Evolutionary conservation across 2,113 vertebrate species (phyloP), one percentile per base, ranked within the genome.

Genomic region (Sclerurus mexicanus): DNA sequence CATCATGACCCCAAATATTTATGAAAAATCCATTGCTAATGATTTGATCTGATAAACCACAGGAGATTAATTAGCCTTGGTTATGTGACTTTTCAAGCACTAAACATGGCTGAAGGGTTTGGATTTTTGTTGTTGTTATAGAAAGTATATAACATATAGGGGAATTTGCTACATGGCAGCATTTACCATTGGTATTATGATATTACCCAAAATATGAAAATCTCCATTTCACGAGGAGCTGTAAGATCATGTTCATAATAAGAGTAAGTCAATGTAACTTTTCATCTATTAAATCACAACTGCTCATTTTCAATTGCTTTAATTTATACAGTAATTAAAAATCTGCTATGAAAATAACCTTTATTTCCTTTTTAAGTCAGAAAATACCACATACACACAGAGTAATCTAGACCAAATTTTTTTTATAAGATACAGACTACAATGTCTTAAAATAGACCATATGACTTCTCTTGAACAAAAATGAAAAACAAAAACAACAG

Each of bases 1-100:
- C 30, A 82, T 37, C 33, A 20, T 92, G 80, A 87, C 66, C 39
- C 60, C 86, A 87, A 89, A 91, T 94, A 88, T 81, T 88, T 93
- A 55, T 81, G 86, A 94, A 91, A 92, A 95, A 93, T 72, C 89
- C 44, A 60, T 85, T 0, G 6, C 74, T 92, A 79, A 73, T 72
- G 77, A 87, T 92, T 68, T 87, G 84, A 89, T 72, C 55, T 92
- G 85, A 95, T 86, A 85, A 96, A 63, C 68, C 93, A 78, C 90
- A 82, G 87, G 90, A 91, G 88, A 86, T 90, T 90, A 96, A 94
- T 94, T 96, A 97, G 50, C 73, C 58, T 66, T 87, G 63, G 55
- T 85, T 85, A 90, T 33, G n/a, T 77, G 90, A 92, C 75, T 92
- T 94, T 93, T 78, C 72, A 93, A 88, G 79, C 56, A 63, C 79